phyloP scores from a whole-genome alignment of 2,113 vertebrate genomes.

The Egretta garzetta region DNA sequence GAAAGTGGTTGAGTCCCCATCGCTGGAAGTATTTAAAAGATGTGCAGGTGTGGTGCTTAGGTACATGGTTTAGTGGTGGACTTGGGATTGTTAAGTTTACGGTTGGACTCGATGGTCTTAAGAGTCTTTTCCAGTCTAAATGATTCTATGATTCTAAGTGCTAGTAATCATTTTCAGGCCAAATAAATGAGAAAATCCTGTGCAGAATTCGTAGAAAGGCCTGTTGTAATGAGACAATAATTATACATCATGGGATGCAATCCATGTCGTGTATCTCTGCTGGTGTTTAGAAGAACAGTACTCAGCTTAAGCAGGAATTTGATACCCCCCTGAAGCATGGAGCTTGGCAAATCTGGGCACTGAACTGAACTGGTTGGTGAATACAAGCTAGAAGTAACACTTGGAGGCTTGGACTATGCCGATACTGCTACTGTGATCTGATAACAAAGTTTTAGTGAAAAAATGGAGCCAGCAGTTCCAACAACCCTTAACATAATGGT shows the following conservation, averaged over 20 bases:
- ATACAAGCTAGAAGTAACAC: not conserved
- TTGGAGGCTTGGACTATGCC: not conserved
- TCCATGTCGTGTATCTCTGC: not conserved
- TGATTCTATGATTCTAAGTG: not conserved
- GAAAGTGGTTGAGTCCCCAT: not conserved
- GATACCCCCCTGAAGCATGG: not conserved
- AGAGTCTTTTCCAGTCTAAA: not conserved
- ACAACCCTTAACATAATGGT: not conserved
- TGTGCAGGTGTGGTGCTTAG: not conserved
- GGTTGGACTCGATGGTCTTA: not conserved
- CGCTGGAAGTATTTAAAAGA: not conserved
- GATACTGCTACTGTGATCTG: not conserved
- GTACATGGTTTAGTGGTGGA: not conserved
- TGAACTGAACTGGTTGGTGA: not conserved
- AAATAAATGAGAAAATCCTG: not conserved
- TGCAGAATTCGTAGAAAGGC: not conserved
- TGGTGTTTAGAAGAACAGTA: not conserved
- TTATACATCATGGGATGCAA: not conserved
- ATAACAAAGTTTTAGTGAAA: not conserved
- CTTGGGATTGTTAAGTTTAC: not conserved
- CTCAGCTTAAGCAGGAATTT: not conserved
- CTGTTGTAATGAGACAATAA: not conserved
- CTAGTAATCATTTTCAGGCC: not conserved
- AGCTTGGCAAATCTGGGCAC: not conserved
- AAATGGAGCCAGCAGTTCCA: not conserved